Conservation (phyloP, 2,113 vertebrate species). For the Notarius quadriscutis region DNA sequence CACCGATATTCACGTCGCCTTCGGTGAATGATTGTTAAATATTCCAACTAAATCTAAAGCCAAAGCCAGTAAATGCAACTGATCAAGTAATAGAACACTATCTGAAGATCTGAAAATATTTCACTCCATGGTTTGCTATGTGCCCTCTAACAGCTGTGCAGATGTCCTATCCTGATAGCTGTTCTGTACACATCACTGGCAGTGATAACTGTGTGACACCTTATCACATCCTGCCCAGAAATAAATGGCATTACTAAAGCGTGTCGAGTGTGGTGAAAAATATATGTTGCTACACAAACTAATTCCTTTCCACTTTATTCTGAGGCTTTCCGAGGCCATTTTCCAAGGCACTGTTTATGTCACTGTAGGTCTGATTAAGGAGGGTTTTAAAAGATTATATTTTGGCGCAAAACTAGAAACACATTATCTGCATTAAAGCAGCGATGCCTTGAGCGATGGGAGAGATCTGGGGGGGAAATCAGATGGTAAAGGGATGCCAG, state of each 20-base stretch:
- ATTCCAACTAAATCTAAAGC: background rate
- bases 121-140: slow-evolving; percentile 8
- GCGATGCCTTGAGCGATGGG: slow-evolving; percentile 58
- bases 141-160: slow-evolving; percentile 31
- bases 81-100: background rate
- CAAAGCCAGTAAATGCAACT: background rate
- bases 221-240: slow-evolving; percentile 43
- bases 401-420: slow-evolving; percentile 57
- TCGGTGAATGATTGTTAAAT: background rate
- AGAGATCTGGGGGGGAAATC: slow-evolving; percentile 64
- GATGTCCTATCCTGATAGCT: slow-evolving; percentile 45
- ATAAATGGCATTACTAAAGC: slow-evolving; percentile 39
- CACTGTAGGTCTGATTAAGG: slow-evolving; percentile 60
- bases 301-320: background rate
- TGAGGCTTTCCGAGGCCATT: slow-evolving; percentile 32
- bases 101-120: background rate
- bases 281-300: slow-evolving; percentile 21
- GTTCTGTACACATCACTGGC: slow-evolving; percentile 6
- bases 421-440: slow-evolving; percentile 68
- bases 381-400: slow-evolving; percentile 67
- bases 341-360: slow-evolving; percentile 58
- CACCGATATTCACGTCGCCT: no score
- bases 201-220: slow-evolving; percentile 48
- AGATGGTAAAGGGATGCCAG: slow-evolving; percentile 61
- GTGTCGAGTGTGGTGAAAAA: slow-evolving; percentile 28